phyloP scores from a whole-genome alignment of 2,797 vertebrate species.

The Graptemys geographica region DNA sequence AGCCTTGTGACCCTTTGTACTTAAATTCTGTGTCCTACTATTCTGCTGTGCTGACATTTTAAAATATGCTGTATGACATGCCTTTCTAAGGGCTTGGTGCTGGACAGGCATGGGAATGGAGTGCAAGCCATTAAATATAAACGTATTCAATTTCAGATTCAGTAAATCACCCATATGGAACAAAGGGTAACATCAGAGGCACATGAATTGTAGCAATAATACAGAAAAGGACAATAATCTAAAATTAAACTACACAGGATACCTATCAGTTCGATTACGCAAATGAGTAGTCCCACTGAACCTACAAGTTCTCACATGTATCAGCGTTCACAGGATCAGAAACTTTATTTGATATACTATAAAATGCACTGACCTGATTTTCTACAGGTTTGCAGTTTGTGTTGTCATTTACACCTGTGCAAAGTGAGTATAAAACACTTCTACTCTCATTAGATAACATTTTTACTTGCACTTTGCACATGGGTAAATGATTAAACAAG shows the following conservation, averaged over 20 bases:
- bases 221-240: not conserved
- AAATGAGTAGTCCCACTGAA: slow-evolving; percentile 18
- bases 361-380: not conserved
- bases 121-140: slow-evolving; percentile 20
- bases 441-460: not conserved
- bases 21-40: slow-evolving; percentile 56
- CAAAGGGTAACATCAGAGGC: slow-evolving; percentile 10
- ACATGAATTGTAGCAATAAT: not conserved
- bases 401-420: accelerated
- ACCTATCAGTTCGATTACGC: not conserved
- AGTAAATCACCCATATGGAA: not conserved
- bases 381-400: not conserved
- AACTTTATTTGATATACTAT: not conserved
- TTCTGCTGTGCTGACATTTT: slow-evolving; percentile 25
- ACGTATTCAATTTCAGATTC: slow-evolving; percentile 11
- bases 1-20: slow-evolving; percentile 53
- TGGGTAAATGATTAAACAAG: not conserved
- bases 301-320: not conserved
- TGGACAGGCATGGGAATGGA: slow-evolving; percentile 9
- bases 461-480: accelerated
- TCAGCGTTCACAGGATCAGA: slow-evolving; percentile 14
- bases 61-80: not conserved
- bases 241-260: not conserved
- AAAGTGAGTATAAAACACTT: accelerated
- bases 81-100: slow-evolving; percentile 10